Evolutionary conservation across 2,888 invertebrate genomes (phyloP), one percentile per base, ranked within the genome.

Genomic region (Loripinus fragilis): DNA sequence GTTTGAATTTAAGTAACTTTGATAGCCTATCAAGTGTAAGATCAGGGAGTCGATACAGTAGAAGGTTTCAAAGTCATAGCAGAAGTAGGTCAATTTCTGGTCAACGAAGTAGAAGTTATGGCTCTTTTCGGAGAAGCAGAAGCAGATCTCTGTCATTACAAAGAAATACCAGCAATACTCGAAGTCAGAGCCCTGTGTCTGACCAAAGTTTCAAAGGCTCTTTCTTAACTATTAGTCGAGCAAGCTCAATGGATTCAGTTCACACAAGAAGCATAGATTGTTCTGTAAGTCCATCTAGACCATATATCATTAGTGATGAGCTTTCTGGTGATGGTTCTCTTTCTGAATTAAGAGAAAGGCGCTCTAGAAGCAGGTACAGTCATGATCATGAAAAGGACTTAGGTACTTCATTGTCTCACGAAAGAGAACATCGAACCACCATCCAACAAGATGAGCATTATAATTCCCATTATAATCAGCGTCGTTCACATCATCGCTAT

Each of bases 161-260:
- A 25, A 28, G 23, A 55, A 5, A 17, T 28, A 28, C n/a, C 1
- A 28, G 25, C 15, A 25, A 28, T 55, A 17, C 25, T 5, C 15
- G 5, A n/a, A 55, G 55, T 25, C 10, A 25, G 2, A 60, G 60
- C 33, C 60, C 60, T 2, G 33, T 30, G 1, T 60, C 60, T 17
- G 60, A 60, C 5, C 23, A 60, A 7, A 60, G 60, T 23, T 60
- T 60, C 23, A 33, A 5, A 33, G 60, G 33, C 1, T 60, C 60
- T n/a, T 60, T 60, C 23, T 33, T 60, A 33, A 60, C 60, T 33
- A 23, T 60, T 3, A 60, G 60, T 33, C 28, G 33, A 33, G 60
- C 60, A 33, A 33, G 28, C 20, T 60, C 60, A 33, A 60, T 30
- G n/a, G 60, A 60, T 60, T 60, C 60, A 60, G 60, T 60, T 17